These are phyloP conservation scores for Ryuthela nishihirai DNA, from an alignment of 2,888 invertebrate genomes.

Conservation along the genomic window DNA sequence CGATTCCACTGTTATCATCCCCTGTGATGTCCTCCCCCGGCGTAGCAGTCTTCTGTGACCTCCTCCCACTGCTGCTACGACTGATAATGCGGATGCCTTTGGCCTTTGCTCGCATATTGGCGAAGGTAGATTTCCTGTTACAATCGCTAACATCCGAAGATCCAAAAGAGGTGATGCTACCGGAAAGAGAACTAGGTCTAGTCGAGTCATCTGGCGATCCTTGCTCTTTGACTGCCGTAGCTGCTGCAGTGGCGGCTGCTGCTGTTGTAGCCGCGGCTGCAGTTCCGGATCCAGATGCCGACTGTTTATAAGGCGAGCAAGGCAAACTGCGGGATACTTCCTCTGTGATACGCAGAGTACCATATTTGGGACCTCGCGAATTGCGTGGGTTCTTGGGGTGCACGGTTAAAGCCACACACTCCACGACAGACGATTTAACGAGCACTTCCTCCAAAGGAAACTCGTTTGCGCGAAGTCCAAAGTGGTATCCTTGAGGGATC, in stretches of 20 bases:
- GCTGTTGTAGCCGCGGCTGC: background rate
- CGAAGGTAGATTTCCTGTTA: background rate
- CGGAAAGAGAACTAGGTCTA: slow-evolving; percentile 3
- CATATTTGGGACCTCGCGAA: slow-evolving; percentile 10
- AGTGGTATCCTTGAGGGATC: background rate
- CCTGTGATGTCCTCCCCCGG: too few relatives aligned
- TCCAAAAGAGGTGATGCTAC: slow-evolving; percentile 18
- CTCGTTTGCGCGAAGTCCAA: background rate
- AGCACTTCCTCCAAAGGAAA: slow-evolving; percentile 23
- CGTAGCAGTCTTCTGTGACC: too few relatives aligned
- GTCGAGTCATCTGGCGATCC: slow-evolving; percentile 1
- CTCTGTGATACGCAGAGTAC: slow-evolving; percentile 8
- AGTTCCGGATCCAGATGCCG: background rate
- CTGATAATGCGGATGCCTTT: too few relatives aligned
- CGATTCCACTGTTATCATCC: too few relatives aligned
- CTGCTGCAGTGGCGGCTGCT: background rate
- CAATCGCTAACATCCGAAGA: slow-evolving; percentile 8
- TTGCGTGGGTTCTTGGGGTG: background rate
- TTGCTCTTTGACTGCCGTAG: slow-evolving; percentile 13
- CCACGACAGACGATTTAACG: slow-evolving; percentile 14
- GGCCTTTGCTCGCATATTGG: too few relatives aligned
- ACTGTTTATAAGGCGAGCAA: slow-evolving; percentile 26
- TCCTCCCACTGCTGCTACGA: too few relatives aligned
- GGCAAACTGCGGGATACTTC: slow-evolving; percentile 22
- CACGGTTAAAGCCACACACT: slow-evolving; percentile 25